Percentiles rank a stretch among this genome's conserved stretches.
These are phyloP conservation scores for Copidosoma floridanum DNA, from an alignment of 1,140 invertebrate genomes.

Conservation along the genomic window DNA sequence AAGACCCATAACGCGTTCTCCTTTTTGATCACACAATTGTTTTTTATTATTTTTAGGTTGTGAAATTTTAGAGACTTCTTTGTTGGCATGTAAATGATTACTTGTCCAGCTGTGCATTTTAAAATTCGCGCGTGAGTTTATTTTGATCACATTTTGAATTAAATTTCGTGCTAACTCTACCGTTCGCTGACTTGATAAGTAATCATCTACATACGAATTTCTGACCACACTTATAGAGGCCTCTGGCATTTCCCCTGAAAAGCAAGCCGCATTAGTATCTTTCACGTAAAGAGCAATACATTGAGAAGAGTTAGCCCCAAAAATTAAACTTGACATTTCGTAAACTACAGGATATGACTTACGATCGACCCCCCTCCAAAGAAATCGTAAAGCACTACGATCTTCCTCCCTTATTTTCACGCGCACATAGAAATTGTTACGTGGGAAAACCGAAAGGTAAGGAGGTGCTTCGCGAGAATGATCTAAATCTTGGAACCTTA, in stretches of 20 bases:
- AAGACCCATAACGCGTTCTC: neutral
- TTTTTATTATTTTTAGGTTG: neutral
- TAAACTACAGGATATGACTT: constrained; percentile 23
- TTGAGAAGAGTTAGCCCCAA: constrained; percentile 40
- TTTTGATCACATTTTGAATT: neutral
- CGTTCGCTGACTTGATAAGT: neutral
- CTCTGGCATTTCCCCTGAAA: neutral
- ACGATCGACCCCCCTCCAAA: neutral
- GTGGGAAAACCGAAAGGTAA: too few relatives aligned
- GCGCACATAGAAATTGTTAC: too few relatives aligned
- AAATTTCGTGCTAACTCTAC: neutral
- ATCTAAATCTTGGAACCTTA: too few relatives aligned
- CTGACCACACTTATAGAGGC: neutral
- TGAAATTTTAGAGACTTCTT: neutral
- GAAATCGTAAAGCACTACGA: neutral
- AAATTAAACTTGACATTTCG: constrained; percentile 40
- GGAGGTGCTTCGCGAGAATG: too few relatives aligned
- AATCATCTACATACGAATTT: neutral
- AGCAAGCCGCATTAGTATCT: constrained; percentile 29
- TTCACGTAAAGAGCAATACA: constrained; percentile 35
- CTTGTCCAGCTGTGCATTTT: neutral
- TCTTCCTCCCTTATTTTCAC: too few relatives aligned
- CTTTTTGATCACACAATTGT: too few relatives aligned
- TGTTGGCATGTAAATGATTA: too few relatives aligned
- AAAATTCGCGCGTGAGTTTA: neutral